Conservation (phyloP, 92 coral and sea anemone genomes). For the Diadumene lineata region DNA sequence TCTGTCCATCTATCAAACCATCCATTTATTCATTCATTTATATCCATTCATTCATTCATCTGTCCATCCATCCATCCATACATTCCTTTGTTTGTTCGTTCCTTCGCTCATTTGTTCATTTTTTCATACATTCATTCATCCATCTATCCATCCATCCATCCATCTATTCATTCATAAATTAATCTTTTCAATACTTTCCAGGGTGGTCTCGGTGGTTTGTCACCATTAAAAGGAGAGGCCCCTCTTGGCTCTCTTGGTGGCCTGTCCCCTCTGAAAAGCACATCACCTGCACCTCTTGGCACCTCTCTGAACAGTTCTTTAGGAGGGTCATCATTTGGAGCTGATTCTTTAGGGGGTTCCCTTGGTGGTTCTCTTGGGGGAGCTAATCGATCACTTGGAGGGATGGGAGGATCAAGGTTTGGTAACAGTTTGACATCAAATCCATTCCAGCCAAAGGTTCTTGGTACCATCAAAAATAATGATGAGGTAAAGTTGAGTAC, state of each 20-base stretch:
- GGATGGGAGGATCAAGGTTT: conserved; percentile 51
- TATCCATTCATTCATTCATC: background rate
- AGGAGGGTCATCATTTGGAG: conserved; percentile 74
- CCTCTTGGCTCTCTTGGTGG: conserved; percentile 63
- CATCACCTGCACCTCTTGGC: conserved; percentile 64
- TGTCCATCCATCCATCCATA: background rate
- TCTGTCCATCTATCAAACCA: background rate
- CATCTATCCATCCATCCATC: background rate
- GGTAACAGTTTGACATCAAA: conserved; percentile 30
- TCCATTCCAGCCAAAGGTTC: conserved; percentile 58
- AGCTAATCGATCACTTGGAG: conserved; percentile 31
- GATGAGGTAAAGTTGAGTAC: conserved; percentile 48
- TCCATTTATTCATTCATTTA: background rate
- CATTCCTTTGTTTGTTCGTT: background rate
- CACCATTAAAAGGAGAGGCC: conserved; percentile 76
- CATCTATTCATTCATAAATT: too few relatives aligned
- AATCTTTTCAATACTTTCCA: background rate
- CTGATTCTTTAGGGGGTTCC: conserved; percentile 46
- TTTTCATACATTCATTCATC: background rate
- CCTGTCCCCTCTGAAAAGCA: conserved; percentile 70
- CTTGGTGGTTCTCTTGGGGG: conserved; percentile 61
- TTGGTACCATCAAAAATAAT: conserved; percentile 42
- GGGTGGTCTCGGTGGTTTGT: conserved; percentile 48
- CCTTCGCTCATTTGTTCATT: background rate
- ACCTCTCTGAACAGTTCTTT: conserved; percentile 51